Conservation (phyloP, 2,113 vertebrate genomes). For the Cynocephalus volans region DNA sequence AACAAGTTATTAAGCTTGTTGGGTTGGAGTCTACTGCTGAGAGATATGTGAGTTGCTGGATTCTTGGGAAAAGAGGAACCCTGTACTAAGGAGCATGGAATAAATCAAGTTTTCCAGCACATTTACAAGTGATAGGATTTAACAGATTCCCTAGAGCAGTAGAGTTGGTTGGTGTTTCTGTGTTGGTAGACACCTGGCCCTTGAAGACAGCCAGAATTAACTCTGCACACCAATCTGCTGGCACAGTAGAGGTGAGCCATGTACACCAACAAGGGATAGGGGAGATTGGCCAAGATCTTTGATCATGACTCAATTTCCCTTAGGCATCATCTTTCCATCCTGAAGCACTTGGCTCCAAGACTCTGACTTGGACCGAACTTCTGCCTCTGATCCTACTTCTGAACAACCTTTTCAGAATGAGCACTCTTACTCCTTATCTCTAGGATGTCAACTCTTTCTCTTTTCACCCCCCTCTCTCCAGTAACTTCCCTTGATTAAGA, state of each 20-base stretch:
- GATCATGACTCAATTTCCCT: not conserved
- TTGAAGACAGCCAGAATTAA: not conserved
- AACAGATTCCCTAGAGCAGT: not conserved
- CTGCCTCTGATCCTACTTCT: not conserved
- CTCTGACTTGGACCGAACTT: not conserved
- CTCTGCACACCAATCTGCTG: not conserved
- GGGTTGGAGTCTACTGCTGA: not conserved
- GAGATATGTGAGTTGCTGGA: not conserved
- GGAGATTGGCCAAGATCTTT: not conserved
- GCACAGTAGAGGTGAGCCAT: not conserved
- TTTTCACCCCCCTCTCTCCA: not conserved
- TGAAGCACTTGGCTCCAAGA: not conserved
- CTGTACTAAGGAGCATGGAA: not conserved
- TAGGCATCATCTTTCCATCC: constrained; percentile 11
- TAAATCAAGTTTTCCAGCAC: not conserved
- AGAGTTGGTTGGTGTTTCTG: not conserved
- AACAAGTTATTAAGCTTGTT: constrained; percentile 42
- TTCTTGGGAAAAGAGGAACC: not conserved
- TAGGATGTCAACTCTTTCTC: not conserved
- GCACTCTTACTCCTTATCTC: not conserved
- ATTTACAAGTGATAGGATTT: not conserved
- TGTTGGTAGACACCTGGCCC: not conserved
- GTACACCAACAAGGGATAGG: not conserved
- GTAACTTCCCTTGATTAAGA: not conserved
- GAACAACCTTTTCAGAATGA: not conserved